Percentiles rank a stretch among this genome's conserved stretches.
These are phyloP conservation scores for Drosophila melanocephala DNA, from an alignment of 2,888 invertebrate genomes.

Conservation along the genomic window DNA sequence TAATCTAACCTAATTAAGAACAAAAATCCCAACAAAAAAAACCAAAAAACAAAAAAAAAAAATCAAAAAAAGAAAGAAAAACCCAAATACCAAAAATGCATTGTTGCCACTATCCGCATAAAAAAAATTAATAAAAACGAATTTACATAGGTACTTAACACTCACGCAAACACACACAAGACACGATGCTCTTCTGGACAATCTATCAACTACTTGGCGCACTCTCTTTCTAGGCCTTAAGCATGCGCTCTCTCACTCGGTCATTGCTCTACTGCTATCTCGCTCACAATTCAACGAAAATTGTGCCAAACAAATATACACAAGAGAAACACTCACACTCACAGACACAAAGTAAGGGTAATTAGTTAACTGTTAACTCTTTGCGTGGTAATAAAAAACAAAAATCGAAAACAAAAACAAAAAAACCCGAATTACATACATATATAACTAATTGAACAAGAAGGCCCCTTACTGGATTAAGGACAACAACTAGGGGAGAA, in stretches of 20 bases:
- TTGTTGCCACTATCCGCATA: slow-evolving; percentile 39
- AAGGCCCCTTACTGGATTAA: background rate
- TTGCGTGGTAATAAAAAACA: slow-evolving; percentile 34
- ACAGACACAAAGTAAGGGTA: slow-evolving; percentile 46
- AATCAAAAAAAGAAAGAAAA: slow-evolving; percentile 11
- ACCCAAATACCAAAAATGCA: slow-evolving; percentile 30
- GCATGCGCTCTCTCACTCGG: slow-evolving; percentile 3
- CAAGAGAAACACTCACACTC: slow-evolving; percentile 14
- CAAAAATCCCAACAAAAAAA: slow-evolving; percentile 18
- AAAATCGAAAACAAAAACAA: background rate
- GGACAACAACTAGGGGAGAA: slow-evolving; percentile 3
- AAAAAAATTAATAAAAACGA: slow-evolving; percentile 60
- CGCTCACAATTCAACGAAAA: slow-evolving; percentile 33
- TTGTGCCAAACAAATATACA: slow-evolving; percentile 44
- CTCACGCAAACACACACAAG: slow-evolving; percentile 17
- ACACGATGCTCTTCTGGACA: slow-evolving; percentile 32
- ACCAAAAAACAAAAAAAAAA: slow-evolving; percentile 8
- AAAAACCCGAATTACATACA: background rate
- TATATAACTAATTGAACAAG: slow-evolving; percentile 5
- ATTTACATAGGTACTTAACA: slow-evolving; percentile 74
- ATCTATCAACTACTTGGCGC: slow-evolving; percentile 26
- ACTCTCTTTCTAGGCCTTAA: slow-evolving; percentile 37
- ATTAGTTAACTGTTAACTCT: slow-evolving; percentile 50
- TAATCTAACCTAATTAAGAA: slow-evolving; percentile 25
- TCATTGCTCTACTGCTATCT: slow-evolving; percentile 12